These are phyloP conservation scores for Platyura marginata DNA, from an alignment of 1,140 invertebrate genomes.

Conservation along the genomic window DNA sequence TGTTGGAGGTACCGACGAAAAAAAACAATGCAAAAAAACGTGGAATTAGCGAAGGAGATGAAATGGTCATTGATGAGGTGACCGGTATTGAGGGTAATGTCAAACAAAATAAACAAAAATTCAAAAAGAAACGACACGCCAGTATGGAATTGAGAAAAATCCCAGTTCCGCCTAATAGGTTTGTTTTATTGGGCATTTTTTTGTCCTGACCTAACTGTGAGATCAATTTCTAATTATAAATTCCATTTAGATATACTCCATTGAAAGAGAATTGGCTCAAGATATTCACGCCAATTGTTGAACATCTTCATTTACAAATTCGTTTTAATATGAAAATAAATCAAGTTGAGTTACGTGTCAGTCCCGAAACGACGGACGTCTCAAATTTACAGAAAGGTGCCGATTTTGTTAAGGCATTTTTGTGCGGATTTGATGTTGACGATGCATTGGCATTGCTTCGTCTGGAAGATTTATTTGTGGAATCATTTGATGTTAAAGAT, in stretches of 20 bases:
- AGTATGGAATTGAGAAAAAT: conserved; percentile 39
- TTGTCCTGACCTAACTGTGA: conserved; percentile 2
- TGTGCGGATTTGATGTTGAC: conserved; percentile 93
- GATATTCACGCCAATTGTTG: conserved; percentile 90
- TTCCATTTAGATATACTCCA: conserved; percentile 69
- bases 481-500: conserved; percentile 94
- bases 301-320: conserved; percentile 86
- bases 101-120: conserved; percentile 19
- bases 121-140: conserved; percentile 30
- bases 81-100: conserved; percentile 40
- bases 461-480: conserved; percentile 93
- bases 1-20: too few relatives aligned
- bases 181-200: conserved; percentile 5
- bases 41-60: conserved; percentile 24
- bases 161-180: conserved; percentile 38
- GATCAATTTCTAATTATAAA: neutral
- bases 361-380: conserved; percentile 66
- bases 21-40: conserved; percentile 31
- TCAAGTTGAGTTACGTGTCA: conserved; percentile 35
- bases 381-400: conserved; percentile 90
- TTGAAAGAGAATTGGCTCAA: conserved; percentile 95
- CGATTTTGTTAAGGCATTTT: conserved; percentile 95
- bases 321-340: conserved; percentile 84
- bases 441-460: conserved; percentile 88
- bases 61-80: conserved; percentile 41